These are phyloP conservation scores for Equus quagga DNA, from an alignment of 2,113 vertebrate genomes.

Conservation along the genomic window DNA sequence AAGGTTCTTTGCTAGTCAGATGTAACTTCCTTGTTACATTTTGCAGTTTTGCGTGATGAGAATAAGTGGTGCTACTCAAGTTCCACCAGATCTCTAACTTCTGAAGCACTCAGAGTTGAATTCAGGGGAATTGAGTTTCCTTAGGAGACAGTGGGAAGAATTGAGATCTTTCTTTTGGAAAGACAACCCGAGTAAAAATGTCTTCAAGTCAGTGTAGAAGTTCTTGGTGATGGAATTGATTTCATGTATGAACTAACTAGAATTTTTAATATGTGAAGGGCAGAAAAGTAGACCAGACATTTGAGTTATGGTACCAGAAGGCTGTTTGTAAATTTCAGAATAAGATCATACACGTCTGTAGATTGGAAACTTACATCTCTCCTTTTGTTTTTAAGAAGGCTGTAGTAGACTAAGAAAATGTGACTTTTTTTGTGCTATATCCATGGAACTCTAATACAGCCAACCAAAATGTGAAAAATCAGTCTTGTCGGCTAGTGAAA, in stretches of 20 bases:
- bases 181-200: not conserved
- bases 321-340: conserved; percentile 4
- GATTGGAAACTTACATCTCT: not conserved
- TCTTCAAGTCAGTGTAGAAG: conserved; percentile 20
- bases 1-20: conserved; percentile 44
- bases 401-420: not conserved
- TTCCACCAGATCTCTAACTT: conserved; percentile 24
- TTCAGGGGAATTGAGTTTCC: conserved; percentile 7
- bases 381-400: not conserved
- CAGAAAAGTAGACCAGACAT: not conserved
- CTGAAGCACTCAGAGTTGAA: not conserved
- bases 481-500: not conserved
- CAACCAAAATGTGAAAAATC: not conserved
- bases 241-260: not conserved
- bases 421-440: not conserved
- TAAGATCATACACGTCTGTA: not conserved
- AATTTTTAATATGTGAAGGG: not conserved
- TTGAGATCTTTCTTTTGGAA: conserved; percentile 47
- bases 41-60: conserved; percentile 19
- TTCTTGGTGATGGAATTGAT: not conserved
- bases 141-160: not conserved
- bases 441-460: not conserved
- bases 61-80: not conserved
- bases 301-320: not conserved
- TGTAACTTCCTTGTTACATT: conserved; percentile 33